Percentiles rank a stretch among this genome's conserved stretches.
These are phyloP conservation scores for Papilio elwesi DNA, from an alignment of 2,888 invertebrate species.

Conservation along the genomic window DNA sequence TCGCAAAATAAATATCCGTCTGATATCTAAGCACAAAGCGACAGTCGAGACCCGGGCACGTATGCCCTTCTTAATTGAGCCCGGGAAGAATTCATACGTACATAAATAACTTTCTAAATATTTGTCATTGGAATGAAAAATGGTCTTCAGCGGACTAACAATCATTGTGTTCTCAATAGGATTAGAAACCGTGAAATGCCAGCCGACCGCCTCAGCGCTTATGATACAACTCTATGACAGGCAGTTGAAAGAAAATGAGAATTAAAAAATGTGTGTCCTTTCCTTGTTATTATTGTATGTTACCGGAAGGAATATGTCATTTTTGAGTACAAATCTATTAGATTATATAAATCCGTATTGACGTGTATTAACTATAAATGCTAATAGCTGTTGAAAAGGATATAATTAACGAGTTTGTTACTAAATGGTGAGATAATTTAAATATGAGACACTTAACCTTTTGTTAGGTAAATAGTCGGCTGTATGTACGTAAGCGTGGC, in stretches of 20 bases:
- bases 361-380: slow-evolving; percentile 39
- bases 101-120: slow-evolving; percentile 83
- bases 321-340: slow-evolving; percentile 47
- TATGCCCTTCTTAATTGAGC: slow-evolving; percentile 72
- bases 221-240: slow-evolving; percentile 61
- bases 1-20: slow-evolving; percentile 77
- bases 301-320: slow-evolving; percentile 59
- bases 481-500: slow-evolving; percentile 56
- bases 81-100: slow-evolving; percentile 68
- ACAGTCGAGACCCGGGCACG: slow-evolving; percentile 60
- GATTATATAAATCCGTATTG: slow-evolving; percentile 45
- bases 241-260: slow-evolving; percentile 64
- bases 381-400: background rate
- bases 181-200: slow-evolving; percentile 79
- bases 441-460: slow-evolving; percentile 32
- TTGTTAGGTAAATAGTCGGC: slow-evolving; percentile 60
- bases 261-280: slow-evolving; percentile 65
- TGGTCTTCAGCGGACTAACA: slow-evolving; percentile 67
- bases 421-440: slow-evolving; percentile 11
- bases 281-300: slow-evolving; percentile 60
- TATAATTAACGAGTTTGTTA: background rate
- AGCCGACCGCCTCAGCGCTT: slow-evolving; percentile 59
- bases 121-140: slow-evolving; percentile 82
- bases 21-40: slow-evolving; percentile 67
- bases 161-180: slow-evolving; percentile 76